Base-by-base conservation (phyloP, 2,797 vertebrate genomes). In the Xenops minutus region DNA sequence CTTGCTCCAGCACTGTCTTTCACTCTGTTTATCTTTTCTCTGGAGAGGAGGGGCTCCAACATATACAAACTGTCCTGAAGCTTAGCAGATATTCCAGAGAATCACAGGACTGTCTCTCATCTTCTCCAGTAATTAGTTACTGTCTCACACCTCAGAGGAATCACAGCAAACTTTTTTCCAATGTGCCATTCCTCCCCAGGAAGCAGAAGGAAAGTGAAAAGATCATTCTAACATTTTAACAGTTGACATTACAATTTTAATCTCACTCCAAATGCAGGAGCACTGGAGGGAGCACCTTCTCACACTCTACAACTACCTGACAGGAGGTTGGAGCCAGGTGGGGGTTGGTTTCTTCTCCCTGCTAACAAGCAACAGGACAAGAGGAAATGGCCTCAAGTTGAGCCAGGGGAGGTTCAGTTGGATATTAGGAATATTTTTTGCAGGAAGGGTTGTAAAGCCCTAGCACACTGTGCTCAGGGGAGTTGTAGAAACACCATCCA, bases 51-150 rank as follows among this genome's bases (percentile, higher is more conserved):
- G 88, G 39, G 23, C 86, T 87, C 94, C 71, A 79, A 91, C 82
- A 92, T 91, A 97, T 41, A 95, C 51, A 96, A 68, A 87, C 92
- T 41, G 69, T 48, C 61, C 94, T 68, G 89, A 94, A 85, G 76
- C 41, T 91, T 66, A 85, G 71, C 94, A 96, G 94, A 95, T 75
- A 93, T 83, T 77, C 87, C 88, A 54, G 74, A 55, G 83, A 83
- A 66, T 82, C 61, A 63, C 39, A 63, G 87, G 77, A 91, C 89
- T 96, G 86, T 51, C 75, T 75, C 94, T 82, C 80, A 75, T 89
- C 95, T 92, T 92, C 56, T 67, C 72, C 46, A 52, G 58, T 94
- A 55, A 92, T 88, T 92, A 85, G 55, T 91, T 94, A 95, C 89
- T 82, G 72, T 64, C 87, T 89, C 23, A 5, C 49, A 77, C 73